Evolutionary conservation across 2,888 invertebrate genomes (phyloP), one percentile per base, ranked within the genome.

Genomic region (Philopedon plagiatum): DNA sequence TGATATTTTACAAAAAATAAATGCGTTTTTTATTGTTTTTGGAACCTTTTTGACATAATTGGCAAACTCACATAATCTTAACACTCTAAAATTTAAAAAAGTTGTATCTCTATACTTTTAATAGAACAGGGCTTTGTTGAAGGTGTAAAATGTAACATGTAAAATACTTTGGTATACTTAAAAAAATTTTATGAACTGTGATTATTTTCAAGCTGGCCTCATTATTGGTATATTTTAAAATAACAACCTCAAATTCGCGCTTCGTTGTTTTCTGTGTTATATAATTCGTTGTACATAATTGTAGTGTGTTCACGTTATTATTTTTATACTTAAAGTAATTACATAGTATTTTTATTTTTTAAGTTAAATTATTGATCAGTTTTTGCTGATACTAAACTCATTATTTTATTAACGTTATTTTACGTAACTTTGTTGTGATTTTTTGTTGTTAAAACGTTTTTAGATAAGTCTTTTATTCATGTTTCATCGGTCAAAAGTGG

Each of bases 341-440:
- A 56, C 51, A 71, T 60, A 60, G 71, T 72, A 72, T 69, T 81
- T 79, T 79, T 76, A 78, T 80, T 81, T 77, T 78, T 77, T 78
- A 78, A 79, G 79, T 82, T 81, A 75, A 76, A 74, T 80, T 80
- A 77, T 76, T 72, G 81, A 81, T 81, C 81, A 80, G 81, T 71
- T 77, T 76, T 60, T 65, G 76, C 80, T 82, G 83, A 81, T 83
- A 80, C 80, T 54, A 80, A 81, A 83, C 78, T 81, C 76, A 77
- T 69, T 56, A 57, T 66, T 74, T 67, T 74, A 64, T 78, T 78
- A 78, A 76, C 78, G 80, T 82, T 81, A 79, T 62, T 79, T 80
- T 81, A 79, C 80, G 81, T 82, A 81, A 80, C 78, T 78, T 82
- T 84, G 83, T 85, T 85, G 84, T 85, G 84, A 84, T 85, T 82